Percentiles rank a stretch among this genome's conserved stretches.
These are phyloP conservation scores for Dipus sagitta DNA, from an alignment of 2,797 vertebrate species.

Conservation along the genomic window DNA sequence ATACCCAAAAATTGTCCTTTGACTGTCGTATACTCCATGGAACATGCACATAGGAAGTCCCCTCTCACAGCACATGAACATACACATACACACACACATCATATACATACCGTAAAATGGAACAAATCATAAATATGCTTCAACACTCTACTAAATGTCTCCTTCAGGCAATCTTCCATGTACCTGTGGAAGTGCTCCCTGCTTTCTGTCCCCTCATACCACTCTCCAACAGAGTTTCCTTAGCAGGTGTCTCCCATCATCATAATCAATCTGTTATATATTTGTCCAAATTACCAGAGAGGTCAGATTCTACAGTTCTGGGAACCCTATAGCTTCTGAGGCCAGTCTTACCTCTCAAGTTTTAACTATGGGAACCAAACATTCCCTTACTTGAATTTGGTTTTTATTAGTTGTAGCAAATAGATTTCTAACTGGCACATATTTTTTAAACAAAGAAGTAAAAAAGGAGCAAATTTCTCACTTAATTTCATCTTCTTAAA, in stretches of 20 bases:
- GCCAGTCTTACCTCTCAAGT: not conserved
- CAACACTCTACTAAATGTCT: not conserved
- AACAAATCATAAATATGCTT: not conserved
- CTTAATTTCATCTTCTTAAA: constrained; percentile 23
- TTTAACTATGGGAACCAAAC: not conserved
- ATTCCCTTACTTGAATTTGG: constrained; percentile 1
- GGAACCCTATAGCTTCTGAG: not conserved
- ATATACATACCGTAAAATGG: too few species aligned
- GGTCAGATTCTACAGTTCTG: not conserved
- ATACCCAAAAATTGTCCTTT: too few species aligned
- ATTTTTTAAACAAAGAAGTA: not conserved
- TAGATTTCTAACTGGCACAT: not conserved
- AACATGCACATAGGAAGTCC: too few species aligned
- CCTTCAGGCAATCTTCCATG: not conserved
- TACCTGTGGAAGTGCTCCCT: not conserved
- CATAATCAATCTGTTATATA: not conserved
- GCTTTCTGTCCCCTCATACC: not conserved
- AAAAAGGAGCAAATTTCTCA: constrained; percentile 32
- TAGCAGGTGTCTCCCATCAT: not conserved
- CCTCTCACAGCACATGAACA: too few species aligned
- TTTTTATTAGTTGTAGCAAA: not conserved
- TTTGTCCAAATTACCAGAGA: not conserved
- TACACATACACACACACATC: too few species aligned
- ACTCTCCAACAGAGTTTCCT: not conserved
- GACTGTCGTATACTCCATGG: too few species aligned